Base-by-base conservation (phyloP, 1,140 invertebrate species). In the Calliopsis andreniformis region DNA sequence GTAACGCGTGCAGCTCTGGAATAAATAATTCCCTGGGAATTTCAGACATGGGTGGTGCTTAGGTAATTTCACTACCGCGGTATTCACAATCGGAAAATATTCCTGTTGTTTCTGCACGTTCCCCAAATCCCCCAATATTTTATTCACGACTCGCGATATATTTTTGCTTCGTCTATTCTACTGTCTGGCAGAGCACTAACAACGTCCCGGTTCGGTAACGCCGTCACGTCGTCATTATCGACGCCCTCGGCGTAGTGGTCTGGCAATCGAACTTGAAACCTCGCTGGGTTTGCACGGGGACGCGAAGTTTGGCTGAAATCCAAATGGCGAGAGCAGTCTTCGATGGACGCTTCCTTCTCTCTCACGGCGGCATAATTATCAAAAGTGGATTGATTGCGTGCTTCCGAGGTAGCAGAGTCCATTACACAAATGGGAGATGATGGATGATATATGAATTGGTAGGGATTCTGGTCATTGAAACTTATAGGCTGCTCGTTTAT, bases 321-420 rank as follows among this genome's bases (percentile, higher is more conserved):
- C 69, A 73, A 66, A 66, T 39, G 30, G 16, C 30, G n/a, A 8
- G 16, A n/a, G 3, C 45, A 10, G 1, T 20, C 23, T 25, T 53
- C 49, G 49, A 14, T 6, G 56, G 32, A 39, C 43, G 12, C 1
- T 39, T 25, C 42, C 61, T 66, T 64, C 64, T 3, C 30, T 2
- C 8, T 10, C 0, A 14, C 3, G 32, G 3, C 25, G 18, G 1
- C 5, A 35, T 63, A 72, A 72, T 72, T 72, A 72, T 64, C 53
- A 70, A 70, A 70, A 70, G 55, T 61, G 68, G 42, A 70, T 70
- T 70, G 61, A 61, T 49, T 18, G 42, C 20, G 8, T 12, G 20
- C 16, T 18, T 32, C 39, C 42, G 14, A 20, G 39, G 30, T 14
- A n/a, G 45, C 6, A 18, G 45, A 47, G 16, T 35, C 30, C 32